Evolutionary conservation across 2,797 vertebrate species (phyloP), one percentile per base, ranked within the genome.

Genomic region (Ataeniobius toweri): DNA sequence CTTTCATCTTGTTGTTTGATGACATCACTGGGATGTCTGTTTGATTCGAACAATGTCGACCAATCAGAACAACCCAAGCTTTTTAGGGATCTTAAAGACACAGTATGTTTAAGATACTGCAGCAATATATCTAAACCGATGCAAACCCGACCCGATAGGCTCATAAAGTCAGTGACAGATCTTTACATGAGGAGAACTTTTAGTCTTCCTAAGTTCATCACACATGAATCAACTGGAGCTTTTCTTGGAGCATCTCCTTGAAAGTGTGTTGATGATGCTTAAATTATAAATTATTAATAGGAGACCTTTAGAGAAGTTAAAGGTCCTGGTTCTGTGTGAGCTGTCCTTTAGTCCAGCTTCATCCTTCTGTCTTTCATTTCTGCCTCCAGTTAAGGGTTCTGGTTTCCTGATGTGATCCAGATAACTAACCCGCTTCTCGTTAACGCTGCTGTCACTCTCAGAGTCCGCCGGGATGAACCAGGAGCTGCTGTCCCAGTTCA

Each of bases 351-450:
- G 71, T 39, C 31, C 31, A 31, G 31, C 31, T 31, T 71, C 39
- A 3, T 50, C 50, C 63, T 44, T 44, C 74, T 78, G 77, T 69
- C 71, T 82, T 77, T 0, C 2, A 18, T 31, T 36, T 63, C 28
- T 36, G 3, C 50, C 50, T 51, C 12, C 50, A 3, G 16, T 63
- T 31, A 16, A 8, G 20, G 73, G 70, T 79, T 78, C 71, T 83
- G 26, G 78, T 81, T 68, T 69, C 75, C 82, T 69, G 82, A 75
- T 79, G 76, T 77, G 89, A 91, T 88, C 76, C 44, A 85, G 69
- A 77, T 92, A 89, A 94, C 94, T 92, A 94, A 93, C 91, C 93
- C 90, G 92, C 85, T 93, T 91, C 89, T 89, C 77, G 67, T 61
- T 74, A 12, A 59, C 36, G 65, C 13, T 20, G 28, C 58, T 9